Base-by-base conservation (phyloP, 2,797 vertebrate genomes). In the Mastacembelus armatus region DNA sequence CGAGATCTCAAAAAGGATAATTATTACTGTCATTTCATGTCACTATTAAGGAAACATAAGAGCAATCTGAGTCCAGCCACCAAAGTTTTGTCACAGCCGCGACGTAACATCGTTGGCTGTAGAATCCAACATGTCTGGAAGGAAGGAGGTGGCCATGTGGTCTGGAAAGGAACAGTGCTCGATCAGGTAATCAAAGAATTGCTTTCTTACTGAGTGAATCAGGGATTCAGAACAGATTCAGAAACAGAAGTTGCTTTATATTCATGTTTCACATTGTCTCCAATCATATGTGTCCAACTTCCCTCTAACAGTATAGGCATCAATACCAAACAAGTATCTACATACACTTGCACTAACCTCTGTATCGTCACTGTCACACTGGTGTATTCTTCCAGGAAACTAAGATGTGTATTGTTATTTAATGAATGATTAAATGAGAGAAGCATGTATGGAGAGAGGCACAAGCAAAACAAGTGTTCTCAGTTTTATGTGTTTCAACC, bases 121-220 rank as follows among this genome's bases (percentile, higher is more conserved):
- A 93, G 97, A 75, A 99, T 99, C 92, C 96, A 98, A 73, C 97
- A 99, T 29, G 93, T 96, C 38, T 98, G 97, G 97, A 98, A 95
- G 78, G 97, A 98, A 74, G 96, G 95, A 56, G 95, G 90, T 10
- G 95, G 95, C 67, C 88, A 89, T 0, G 96, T 95, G 19, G 92
- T 98, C 3, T 98, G 97, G 97, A 98, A 98, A 72, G 97, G 96
- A 73, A 96, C 95, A 0, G 96, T 98, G 63, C 94, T 98, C 24
- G 96, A 97, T 91, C 97, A 98, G 86, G 89, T 91, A 51, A 71
- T 3, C 4, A 15, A n/a, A 32, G 11, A 16, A 42, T 15, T 0
- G 5, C 38, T 16, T 21, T 14, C 30, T 32, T 11, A 30, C 12
- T 2, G n/a, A 14, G 12, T 7, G 39, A 44, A 19, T 2, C 14